phyloP scores from a whole-genome alignment of 92 coral and sea anemone genomes.

The Bergia puertoricense region DNA sequence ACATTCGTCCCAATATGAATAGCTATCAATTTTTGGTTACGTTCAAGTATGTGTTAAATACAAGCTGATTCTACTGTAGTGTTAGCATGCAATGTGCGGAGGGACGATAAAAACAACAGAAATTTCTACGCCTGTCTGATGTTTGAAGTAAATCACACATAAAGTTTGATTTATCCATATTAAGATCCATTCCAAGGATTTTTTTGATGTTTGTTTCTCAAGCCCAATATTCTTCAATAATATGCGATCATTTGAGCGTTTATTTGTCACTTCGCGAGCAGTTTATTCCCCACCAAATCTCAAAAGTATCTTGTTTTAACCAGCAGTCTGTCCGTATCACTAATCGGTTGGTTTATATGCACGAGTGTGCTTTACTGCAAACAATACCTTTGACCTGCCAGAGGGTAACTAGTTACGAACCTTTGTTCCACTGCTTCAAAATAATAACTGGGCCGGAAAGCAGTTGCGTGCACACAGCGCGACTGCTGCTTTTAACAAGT shows the following conservation, averaged over 20 bases:
- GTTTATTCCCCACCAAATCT: not conserved
- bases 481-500: not conserved
- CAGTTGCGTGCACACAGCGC: slow-evolving; percentile 15
- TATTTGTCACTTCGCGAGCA: not conserved
- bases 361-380: not conserved
- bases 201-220: not conserved
- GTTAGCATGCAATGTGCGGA: not conserved
- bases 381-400: not conserved
- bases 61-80: not conserved
- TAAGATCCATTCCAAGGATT: slow-evolving; percentile 26
- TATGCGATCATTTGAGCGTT: not conserved
- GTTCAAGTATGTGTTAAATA: not conserved
- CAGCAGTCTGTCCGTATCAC: not conserved
- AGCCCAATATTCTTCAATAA: slow-evolving; percentile 9
- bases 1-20: not conserved
- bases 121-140: not conserved
- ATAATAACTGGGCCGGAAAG: not conserved
- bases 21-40: not conserved
- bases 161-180: slow-evolving; percentile 8
- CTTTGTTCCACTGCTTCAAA: not conserved
- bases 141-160: not conserved
- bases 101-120: not conserved
- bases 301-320: not conserved
- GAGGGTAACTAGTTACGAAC: not conserved
- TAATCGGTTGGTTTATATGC: not conserved